Evolutionary conservation across 2,888 invertebrate species (phyloP).

Genomic region (Oasisia sp.): DNA sequence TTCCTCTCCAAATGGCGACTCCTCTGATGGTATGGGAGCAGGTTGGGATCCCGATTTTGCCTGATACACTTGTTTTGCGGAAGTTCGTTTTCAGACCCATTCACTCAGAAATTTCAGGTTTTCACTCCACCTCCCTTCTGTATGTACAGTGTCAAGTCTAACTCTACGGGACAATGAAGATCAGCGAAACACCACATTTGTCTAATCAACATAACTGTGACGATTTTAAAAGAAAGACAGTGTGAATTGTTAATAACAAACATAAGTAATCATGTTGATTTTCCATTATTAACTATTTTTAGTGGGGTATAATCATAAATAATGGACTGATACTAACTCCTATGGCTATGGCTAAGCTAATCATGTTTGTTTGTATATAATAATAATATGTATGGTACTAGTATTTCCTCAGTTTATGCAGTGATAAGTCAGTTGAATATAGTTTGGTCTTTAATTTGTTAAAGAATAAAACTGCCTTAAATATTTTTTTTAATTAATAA

Average conservation of each 20-base stretch:
- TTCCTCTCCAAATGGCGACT: slow-evolving; percentile 60
- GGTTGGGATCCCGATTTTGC: slow-evolving; percentile 20
- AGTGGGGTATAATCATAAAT: too few relatives aligned
- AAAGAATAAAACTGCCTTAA: too few relatives aligned
- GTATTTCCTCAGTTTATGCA: too few relatives aligned
- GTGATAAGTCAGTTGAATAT: too few relatives aligned
- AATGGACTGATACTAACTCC: too few relatives aligned
- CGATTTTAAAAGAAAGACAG: not conserved
- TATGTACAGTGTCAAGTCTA: not conserved
- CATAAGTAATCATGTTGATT: not conserved
- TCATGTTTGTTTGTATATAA: too few relatives aligned
- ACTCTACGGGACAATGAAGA: not conserved
- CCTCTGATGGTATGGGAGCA: slow-evolving; percentile 58
- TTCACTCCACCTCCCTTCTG: not conserved
- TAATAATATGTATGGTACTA: too few relatives aligned
- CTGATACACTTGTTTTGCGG: not conserved
- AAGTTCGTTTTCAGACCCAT: not conserved
- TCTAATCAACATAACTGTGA: not conserved
- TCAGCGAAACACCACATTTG: not conserved
- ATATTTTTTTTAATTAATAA: too few relatives aligned
- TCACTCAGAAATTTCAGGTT: not conserved
- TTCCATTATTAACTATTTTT: not conserved
- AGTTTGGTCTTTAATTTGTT: too few relatives aligned
- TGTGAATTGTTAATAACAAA: not conserved
- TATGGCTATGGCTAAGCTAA: too few relatives aligned